Evolutionary conservation across 2,797 vertebrate species (phyloP).

Genomic region (Myripristis jacobus): DNA sequence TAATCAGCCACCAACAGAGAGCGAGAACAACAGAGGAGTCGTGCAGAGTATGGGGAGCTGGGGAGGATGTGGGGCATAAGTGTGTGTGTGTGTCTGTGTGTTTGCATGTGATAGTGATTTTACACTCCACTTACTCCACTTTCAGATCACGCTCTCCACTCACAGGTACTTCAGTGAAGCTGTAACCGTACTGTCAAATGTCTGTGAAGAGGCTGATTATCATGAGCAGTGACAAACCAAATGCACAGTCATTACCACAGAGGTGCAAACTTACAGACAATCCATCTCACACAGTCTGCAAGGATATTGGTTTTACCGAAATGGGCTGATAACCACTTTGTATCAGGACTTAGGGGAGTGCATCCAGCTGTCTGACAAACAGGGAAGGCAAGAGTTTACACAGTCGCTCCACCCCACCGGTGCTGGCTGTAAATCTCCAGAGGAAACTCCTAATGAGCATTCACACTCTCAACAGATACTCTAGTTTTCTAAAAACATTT

Average conservation of each 20-base stretch:
- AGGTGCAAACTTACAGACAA: slow-evolving; percentile 17
- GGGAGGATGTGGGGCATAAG: neutral
- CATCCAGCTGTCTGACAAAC: slow-evolving; percentile 10
- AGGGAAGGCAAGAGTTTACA: neutral
- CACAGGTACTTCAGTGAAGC: slow-evolving; percentile 52
- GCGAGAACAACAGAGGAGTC: slow-evolving; percentile 31
- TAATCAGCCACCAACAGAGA: slow-evolving; percentile 74
- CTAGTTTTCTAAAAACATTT: too few species aligned
- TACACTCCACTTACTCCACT: slow-evolving; percentile 42
- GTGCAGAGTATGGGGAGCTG: slow-evolving; percentile 1
- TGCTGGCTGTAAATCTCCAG: too few species aligned
- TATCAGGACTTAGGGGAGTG: slow-evolving; percentile 14
- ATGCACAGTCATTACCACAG: neutral
- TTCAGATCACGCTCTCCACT: slow-evolving; percentile 54
- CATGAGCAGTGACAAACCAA: slow-evolving; percentile 40
- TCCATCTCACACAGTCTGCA: slow-evolving; percentile 1
- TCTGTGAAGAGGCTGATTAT: slow-evolving; percentile 57
- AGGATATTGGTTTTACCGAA: neutral
- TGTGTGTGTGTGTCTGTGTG: slow-evolving; percentile 14
- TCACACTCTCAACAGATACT: too few species aligned
- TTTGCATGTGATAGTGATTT: slow-evolving; percentile 37
- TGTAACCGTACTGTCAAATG: slow-evolving; percentile 58
- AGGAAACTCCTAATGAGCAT: too few species aligned
- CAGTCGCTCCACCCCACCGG: too few species aligned
- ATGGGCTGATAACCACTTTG: slow-evolving; percentile 39